Base-by-base conservation (phyloP, 1,140 invertebrate genomes). In the Rhizoglyphus robini region DNA sequence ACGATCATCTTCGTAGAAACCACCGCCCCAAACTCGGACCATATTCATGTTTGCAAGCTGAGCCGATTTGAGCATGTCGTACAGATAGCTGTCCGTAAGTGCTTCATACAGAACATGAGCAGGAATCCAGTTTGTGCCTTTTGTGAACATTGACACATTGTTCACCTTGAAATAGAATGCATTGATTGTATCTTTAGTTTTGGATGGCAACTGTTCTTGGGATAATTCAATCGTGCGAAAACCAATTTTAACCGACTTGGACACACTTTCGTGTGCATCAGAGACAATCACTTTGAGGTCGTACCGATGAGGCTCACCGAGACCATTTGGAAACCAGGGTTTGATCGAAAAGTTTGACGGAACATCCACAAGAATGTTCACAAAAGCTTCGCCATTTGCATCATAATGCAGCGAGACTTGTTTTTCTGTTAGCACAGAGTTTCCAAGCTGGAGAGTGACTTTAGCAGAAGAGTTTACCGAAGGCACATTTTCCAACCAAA, bases 81-180 rank as follows among this genome's bases (percentile, higher is more conserved):
- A 69, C 49, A 72, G 70, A 62, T 82, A 73, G 68, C 73, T 71
- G 38, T 82, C 72, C 3, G 80, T 80, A 2, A 84, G 79, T 31
- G 78, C 70, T 76, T 95, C 92, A 1, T 89, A 90, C 57, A 96
- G 83, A 67, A 91, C 83, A 74, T 89, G 83, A 0, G 86, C 81
- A 1, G 95, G 95, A 73, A 98, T 95, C 82, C 88, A 93, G 76
- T 99, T 99, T 29, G 88, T 87, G 25, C 92, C 96, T 79, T 98
- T 98, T 68, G 90, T 84, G 73, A 96, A 99, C 20, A 98, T 84
- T 15, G 87, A 83, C 3, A 86, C 72, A 0, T 81, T 84, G 75
- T 99, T 99, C 0, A 99, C 79, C 71, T 81, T 81, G 71, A 97
- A 92, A 70, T 88, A 91, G 75, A 97, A 98, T 13, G 83, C 85